Conservation (phyloP, 1,140 invertebrate genomes). For the Lethrus apterus region DNA sequence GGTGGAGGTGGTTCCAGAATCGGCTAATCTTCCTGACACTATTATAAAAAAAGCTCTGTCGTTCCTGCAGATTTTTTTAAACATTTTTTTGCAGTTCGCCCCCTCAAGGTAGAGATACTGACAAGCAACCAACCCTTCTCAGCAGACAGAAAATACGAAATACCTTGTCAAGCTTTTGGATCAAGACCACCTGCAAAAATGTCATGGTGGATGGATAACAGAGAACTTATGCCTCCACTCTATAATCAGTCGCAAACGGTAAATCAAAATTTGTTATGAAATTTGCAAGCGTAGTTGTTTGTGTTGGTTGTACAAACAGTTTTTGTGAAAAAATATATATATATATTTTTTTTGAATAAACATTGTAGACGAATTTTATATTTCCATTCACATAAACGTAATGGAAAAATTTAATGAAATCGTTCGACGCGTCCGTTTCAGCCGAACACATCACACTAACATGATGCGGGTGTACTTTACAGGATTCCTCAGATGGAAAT, state of each 20-base stretch:
- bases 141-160: slow-evolving; percentile 66
- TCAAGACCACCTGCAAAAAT: slow-evolving; percentile 71
- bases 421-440: not conserved
- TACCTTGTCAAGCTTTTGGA: slow-evolving; percentile 71
- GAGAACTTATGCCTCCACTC: slow-evolving; percentile 46
- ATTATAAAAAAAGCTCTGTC: not conserved
- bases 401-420: too few relatives aligned
- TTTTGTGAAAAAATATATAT: not conserved
- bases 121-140: slow-evolving; percentile 73
- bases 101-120: slow-evolving; percentile 66
- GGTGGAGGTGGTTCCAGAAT: not conserved
- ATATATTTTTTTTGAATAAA: not conserved
- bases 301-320: not conserved
- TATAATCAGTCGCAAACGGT: slow-evolving; percentile 50
- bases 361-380: not conserved
- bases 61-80: not conserved
- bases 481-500: slow-evolving; percentile 73
- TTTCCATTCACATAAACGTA: not conserved
- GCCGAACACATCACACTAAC: too few relatives aligned
- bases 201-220: slow-evolving; percentile 73
- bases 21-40: not conserved
- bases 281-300: too few relatives aligned
- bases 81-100: slow-evolving; percentile 56
- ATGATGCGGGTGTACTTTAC: too few relatives aligned
- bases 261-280: too few relatives aligned